Evolutionary conservation across 2,888 invertebrate species (phyloP).

Genomic region (Chesias legatella): DNA sequence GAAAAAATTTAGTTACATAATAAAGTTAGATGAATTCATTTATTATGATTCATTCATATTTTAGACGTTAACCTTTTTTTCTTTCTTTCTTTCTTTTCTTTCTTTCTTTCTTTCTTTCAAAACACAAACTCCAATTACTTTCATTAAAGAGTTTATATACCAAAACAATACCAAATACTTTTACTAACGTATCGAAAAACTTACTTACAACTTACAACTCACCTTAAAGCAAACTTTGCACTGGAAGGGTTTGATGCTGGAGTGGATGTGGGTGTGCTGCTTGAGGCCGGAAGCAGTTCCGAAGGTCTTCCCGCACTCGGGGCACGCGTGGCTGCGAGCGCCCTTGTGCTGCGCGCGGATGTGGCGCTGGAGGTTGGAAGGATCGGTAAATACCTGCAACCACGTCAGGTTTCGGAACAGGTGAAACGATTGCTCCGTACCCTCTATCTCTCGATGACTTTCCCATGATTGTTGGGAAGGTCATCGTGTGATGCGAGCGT

Average conservation of each 20-base stretch:
- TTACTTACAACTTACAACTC: constrained; percentile 28
- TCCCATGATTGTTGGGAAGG: background rate
- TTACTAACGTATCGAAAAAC: background rate
- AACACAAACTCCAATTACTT: too few relatives aligned
- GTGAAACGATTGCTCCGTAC: constrained; percentile 36
- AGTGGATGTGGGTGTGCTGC: constrained; percentile 99
- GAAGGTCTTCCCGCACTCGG: constrained; percentile 99
- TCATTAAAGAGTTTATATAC: too few relatives aligned
- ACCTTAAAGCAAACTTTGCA: constrained; percentile 98
- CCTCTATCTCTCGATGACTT: constrained; percentile 4
- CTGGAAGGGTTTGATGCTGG: constrained; percentile 98
- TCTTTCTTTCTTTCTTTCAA: too few relatives aligned
- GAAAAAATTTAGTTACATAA: background rate
- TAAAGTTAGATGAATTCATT: too few relatives aligned
- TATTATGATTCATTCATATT: too few relatives aligned
- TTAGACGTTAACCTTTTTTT: too few relatives aligned
- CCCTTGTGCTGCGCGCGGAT: constrained; percentile 97
- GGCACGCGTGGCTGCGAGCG: constrained; percentile 97
- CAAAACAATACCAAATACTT: background rate
- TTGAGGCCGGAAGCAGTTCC: constrained; percentile 98
- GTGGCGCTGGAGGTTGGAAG: constrained; percentile 97
- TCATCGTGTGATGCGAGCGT: constrained; percentile 2
- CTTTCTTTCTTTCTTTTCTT: too few relatives aligned
- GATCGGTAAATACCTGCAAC: constrained; percentile 95
- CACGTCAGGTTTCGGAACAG: constrained; percentile 74